Evolutionary conservation across 2,113 vertebrate genomes (phyloP).

Genomic region (Maccullochella peelii): DNA sequence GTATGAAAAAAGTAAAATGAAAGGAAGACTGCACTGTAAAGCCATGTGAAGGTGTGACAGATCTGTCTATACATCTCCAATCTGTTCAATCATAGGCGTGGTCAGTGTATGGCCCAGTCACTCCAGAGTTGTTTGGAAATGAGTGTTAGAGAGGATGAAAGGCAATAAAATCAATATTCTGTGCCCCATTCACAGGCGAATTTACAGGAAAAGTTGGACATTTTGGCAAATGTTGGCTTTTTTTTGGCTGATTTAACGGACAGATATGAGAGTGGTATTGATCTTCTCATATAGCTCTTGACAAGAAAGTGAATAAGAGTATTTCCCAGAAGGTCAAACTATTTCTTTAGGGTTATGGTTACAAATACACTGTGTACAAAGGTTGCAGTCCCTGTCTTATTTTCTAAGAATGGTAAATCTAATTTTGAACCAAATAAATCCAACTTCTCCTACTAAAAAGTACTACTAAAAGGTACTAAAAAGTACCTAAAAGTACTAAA

Average conservation of each 20-base stretch:
- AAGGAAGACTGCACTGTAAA: neutral
- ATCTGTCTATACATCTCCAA: neutral
- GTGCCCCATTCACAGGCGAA: neutral
- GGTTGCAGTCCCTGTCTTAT: neutral
- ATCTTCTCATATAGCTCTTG: neutral
- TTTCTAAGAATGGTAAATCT: neutral
- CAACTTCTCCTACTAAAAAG: no score
- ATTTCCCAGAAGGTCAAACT: no score
- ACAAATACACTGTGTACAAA: neutral
- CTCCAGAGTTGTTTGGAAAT: neutral
- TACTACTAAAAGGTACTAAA: no score
- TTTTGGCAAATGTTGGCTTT: no score
- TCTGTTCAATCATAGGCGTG: neutral
- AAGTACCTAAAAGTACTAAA: no score
- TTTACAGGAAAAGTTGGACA: neutral
- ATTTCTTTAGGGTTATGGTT: neutral
- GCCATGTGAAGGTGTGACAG: constrained; percentile 27
- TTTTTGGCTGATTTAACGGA: no score
- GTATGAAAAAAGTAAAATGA: constrained; percentile 3
- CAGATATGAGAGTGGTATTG: neutral
- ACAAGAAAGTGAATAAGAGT: neutral
- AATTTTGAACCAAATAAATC: neutral
- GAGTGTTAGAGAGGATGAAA: neutral
- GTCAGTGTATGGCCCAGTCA: neutral
- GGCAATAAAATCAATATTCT: neutral